A percentile compares a stretch with the other conserved stretches of the same genome.
phyloP scores from a whole-genome alignment of 1,140 invertebrate species.

The Luehdorfia chinensis region DNA sequence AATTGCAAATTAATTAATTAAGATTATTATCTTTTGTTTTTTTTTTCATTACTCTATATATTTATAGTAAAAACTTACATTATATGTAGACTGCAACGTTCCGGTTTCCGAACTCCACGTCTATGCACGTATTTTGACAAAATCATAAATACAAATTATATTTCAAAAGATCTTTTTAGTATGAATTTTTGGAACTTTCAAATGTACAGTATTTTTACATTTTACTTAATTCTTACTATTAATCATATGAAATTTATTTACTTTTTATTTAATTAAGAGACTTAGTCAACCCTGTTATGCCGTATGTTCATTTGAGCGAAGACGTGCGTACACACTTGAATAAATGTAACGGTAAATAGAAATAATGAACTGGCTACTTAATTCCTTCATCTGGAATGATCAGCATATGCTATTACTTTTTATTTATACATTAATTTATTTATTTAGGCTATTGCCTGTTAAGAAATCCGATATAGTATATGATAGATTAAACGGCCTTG shows the following conservation, averaged over 20 bases:
- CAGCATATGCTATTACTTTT: constrained; percentile 43
- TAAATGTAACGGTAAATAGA: constrained; percentile 62
- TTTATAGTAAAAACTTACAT: no score
- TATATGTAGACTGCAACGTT: no score
- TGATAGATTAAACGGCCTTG: constrained; percentile 68
- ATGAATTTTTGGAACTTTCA: no score
- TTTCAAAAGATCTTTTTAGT: no score
- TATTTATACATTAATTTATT: constrained; percentile 42
- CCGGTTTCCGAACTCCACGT: no score
- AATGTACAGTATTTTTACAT: not conserved
- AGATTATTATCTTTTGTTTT: no score
- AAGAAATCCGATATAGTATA: constrained; percentile 58
- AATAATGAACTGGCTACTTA: constrained; percentile 54
- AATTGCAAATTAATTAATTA: no score
- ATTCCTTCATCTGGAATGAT: constrained; percentile 51
- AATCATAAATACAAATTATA: no score
- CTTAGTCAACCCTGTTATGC: constrained; percentile 25
- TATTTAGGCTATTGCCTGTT: constrained; percentile 66
- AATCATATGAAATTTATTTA: no score
- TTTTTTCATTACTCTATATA: not conserved
- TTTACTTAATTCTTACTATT: not conserved
- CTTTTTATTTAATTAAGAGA: no score
- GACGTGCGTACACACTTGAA: constrained; percentile 57
- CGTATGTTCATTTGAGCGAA: constrained; percentile 68
- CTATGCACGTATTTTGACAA: no score